A percentile compares a stretch with the other conserved stretches of the same genome.
Evolutionary conservation across 2,113 vertebrate species (phyloP).

Genomic region (Tyrannus savana): DNA sequence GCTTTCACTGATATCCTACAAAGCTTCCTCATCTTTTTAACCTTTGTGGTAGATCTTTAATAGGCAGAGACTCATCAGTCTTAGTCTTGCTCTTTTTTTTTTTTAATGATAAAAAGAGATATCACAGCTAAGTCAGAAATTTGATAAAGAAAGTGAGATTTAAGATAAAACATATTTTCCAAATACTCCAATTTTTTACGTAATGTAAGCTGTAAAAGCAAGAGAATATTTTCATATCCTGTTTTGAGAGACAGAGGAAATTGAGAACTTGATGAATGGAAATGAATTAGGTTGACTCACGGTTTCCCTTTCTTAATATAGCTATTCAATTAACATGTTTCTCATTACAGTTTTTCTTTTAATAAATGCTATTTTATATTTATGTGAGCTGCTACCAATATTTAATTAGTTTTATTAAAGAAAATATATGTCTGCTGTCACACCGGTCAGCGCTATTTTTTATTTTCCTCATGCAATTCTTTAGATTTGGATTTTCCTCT

Average conservation of each 20-base stretch:
- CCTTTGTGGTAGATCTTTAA: background rate
- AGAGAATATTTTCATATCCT: conserved; percentile 30
- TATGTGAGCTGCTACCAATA: background rate
- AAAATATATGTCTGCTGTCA: background rate
- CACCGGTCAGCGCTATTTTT: background rate
- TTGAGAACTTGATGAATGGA: background rate
- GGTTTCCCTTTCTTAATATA: background rate
- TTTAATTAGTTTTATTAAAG: background rate
- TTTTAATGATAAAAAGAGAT: background rate
- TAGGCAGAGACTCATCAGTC: background rate
- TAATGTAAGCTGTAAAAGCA: background rate
- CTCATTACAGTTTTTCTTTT: background rate
- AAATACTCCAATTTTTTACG: background rate
- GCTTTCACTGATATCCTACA: background rate
- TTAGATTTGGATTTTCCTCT: background rate
- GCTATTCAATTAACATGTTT: background rate
- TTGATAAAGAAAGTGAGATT: background rate
- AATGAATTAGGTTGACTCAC: background rate
- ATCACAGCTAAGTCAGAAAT: background rate
- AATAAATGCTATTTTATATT: background rate
- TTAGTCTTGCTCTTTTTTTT: background rate
- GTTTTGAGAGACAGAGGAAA: conserved; percentile 28
- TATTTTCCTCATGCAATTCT: background rate
- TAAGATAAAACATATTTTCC: background rate
- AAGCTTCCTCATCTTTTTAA: background rate